Evolutionary conservation across 2,888 invertebrate genomes (phyloP).

Genomic region (Synergus umbraculus): DNA sequence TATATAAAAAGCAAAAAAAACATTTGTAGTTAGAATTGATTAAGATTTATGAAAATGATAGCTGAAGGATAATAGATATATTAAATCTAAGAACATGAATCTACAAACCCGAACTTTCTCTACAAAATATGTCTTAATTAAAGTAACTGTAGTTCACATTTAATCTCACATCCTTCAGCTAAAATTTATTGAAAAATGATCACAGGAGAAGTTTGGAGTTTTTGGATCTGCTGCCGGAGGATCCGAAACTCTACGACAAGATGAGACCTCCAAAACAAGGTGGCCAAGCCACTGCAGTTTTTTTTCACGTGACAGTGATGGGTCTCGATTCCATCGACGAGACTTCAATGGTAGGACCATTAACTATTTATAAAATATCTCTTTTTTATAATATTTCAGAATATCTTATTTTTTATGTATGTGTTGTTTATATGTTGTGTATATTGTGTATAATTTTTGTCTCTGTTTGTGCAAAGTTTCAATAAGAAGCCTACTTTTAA

Average conservation of each 20-base stretch:
- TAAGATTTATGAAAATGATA: neutral
- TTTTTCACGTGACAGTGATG: conserved; percentile 96
- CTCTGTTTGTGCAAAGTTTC: too few species aligned
- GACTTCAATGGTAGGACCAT: conserved; percentile 89
- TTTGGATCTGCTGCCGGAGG: conserved; percentile 91
- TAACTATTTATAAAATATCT: neutral
- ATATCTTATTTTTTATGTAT: too few species aligned
- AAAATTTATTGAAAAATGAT: conserved; percentile 20
- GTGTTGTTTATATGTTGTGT: too few species aligned
- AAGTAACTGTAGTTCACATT: neutral
- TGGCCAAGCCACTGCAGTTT: conserved; percentile 91
- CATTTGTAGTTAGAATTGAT: too few species aligned
- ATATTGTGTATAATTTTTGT: too few species aligned
- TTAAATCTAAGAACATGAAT: neutral
- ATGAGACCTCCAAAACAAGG: conserved; percentile 95
- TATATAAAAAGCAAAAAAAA: too few species aligned
- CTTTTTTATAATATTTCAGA: neutral
- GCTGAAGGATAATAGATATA: neutral
- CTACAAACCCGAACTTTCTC: neutral
- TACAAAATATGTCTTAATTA: neutral
- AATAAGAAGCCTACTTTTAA: too few species aligned
- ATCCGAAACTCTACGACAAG: conserved; percentile 93
- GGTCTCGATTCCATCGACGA: conserved; percentile 97
- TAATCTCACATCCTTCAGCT: conserved; percentile 11
- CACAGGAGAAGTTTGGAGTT: conserved; percentile 86